Conservation (phyloP, 2,888 invertebrate species). For the Gymnocheta viridis region DNA sequence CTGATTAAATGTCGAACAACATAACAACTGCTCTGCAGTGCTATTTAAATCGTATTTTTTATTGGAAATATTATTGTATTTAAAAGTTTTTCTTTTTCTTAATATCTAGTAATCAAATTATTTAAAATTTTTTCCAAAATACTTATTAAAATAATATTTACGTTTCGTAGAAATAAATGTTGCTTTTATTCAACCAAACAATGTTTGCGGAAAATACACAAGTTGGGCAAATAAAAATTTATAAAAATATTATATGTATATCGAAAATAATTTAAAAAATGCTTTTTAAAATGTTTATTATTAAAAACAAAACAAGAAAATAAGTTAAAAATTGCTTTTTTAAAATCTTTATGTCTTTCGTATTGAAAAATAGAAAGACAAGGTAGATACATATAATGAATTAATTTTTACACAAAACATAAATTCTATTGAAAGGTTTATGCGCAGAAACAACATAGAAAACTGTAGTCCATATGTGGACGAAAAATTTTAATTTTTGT, state of each 20-base stretch:
- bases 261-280: constrained; percentile 22
- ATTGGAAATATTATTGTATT: no score
- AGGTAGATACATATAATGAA: not conserved
- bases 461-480: no score
- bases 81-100: no score
- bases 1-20: no score
- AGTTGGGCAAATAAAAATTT: constrained; percentile 37
- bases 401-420: not conserved
- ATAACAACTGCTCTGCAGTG: no score
- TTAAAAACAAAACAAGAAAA: no score
- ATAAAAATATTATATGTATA: constrained; percentile 29
- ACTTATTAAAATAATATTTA: constrained; percentile 63
- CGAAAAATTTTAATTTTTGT: no score
- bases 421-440: not conserved
- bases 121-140: constrained; percentile 24
- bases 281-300: not conserved
- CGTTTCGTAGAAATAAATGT: constrained; percentile 58
- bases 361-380: not conserved
- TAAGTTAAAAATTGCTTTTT: no score
- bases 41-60: no score
- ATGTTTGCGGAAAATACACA: constrained; percentile 55
- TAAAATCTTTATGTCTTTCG: no score
- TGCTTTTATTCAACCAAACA: constrained; percentile 29
- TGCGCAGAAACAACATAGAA: no score
- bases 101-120: not conserved